Percentiles rank a stretch among this genome's conserved stretches.
Evolutionary conservation across 2,888 invertebrate genomes (phyloP).

Genomic region (Conus canariensis): DNA sequence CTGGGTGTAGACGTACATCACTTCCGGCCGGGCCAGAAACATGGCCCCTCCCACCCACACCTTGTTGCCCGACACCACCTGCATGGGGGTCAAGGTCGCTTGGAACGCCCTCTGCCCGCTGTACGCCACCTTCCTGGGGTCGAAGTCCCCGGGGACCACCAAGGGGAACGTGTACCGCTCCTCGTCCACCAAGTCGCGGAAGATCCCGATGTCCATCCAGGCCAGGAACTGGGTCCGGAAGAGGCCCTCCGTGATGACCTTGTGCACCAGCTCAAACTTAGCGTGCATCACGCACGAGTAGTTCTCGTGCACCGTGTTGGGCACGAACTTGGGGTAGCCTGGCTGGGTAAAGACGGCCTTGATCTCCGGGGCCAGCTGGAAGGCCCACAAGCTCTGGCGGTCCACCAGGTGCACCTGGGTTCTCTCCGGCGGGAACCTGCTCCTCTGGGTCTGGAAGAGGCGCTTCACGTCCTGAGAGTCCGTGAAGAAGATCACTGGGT

Average conservation of each 20-base stretch:
- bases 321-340: constrained; percentile 65
- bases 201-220: constrained; percentile 73
- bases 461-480: constrained; percentile 57
- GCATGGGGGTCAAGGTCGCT: constrained; percentile 49
- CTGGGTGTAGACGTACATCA: constrained; percentile 59
- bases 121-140: constrained; percentile 56
- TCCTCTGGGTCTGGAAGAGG: constrained; percentile 56
- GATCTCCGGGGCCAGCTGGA: constrained; percentile 58
- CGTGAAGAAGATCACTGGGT: constrained; percentile 66
- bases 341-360: constrained; percentile 60
- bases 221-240: constrained; percentile 66
- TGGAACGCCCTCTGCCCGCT: constrained; percentile 50
- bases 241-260: constrained; percentile 59
- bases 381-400: constrained; percentile 62
- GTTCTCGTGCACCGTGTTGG: constrained; percentile 71
- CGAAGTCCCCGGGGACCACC: constrained; percentile 55
- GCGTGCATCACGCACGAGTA: constrained; percentile 74
- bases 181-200: constrained; percentile 58
- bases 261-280: constrained; percentile 70
- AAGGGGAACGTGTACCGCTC: constrained; percentile 51
- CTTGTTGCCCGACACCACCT: constrained; percentile 60
- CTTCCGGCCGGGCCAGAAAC: constrained; percentile 63
- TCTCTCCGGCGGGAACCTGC: constrained; percentile 50
- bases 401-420: constrained; percentile 58
- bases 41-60: constrained; percentile 72